Conservation (phyloP, 2,888 invertebrate species). For the Apotomis turbidana region DNA sequence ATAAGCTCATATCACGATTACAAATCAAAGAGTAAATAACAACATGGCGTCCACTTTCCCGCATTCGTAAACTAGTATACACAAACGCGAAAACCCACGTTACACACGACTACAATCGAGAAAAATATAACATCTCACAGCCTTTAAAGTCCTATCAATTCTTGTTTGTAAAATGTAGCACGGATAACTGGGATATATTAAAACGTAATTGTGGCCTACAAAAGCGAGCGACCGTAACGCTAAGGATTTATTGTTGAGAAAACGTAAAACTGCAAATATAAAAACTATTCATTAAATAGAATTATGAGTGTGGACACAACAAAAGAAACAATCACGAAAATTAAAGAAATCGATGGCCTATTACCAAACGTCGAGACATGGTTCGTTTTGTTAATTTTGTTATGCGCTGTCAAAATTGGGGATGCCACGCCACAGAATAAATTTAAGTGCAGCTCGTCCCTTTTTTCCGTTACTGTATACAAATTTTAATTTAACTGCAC, state of each 20-base stretch:
- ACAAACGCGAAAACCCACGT: conserved; percentile 43
- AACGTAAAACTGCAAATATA: conserved; percentile 43
- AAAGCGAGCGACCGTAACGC: conserved; percentile 37
- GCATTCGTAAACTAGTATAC: conserved; percentile 30
- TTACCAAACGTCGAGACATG: conserved; percentile 52
- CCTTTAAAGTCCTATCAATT: conserved; percentile 48
- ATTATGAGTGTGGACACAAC: conserved; percentile 45
- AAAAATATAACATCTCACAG: conserved; percentile 48
- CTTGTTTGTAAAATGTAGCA: conserved; percentile 45
- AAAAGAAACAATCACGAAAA: conserved; percentile 67
- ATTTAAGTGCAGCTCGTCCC: background rate
- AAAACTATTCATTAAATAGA: conserved; percentile 41
- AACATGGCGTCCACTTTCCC: conserved; percentile 75
- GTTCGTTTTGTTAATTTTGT: conserved; percentile 52
- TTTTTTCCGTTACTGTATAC: no score
- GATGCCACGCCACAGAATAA: conserved; percentile 23
- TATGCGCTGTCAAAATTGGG: conserved; percentile 42
- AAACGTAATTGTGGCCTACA: conserved; percentile 36
- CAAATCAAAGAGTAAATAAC: conserved; percentile 78
- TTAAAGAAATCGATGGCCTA: conserved; percentile 67
- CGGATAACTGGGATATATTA: conserved; percentile 35
- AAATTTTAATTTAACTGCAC: no score
- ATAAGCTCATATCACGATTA: conserved; percentile 70
- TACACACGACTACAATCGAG: conserved; percentile 43
- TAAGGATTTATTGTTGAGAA: conserved; percentile 38